Evolutionary conservation across 2,888 invertebrate species (phyloP), one percentile per base, ranked within the genome.

Genomic region (Peribatodes rhomboidaria): DNA sequence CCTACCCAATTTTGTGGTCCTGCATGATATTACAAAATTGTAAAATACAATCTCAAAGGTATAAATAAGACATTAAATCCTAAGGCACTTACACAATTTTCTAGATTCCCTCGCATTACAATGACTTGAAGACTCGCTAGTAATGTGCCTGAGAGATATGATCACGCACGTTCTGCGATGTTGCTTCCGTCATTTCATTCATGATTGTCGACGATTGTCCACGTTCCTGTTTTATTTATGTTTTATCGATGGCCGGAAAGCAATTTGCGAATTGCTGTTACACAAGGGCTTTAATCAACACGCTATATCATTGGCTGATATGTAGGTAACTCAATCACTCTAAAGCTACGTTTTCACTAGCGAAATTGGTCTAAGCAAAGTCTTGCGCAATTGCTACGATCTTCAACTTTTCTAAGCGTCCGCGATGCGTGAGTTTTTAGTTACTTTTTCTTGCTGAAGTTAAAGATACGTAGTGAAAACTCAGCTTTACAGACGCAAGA

Each of bases 181-280:
- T 44, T 44, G 57, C 52, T 62, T 62, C 62, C 62, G 57, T 37
- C 46, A 42, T 37, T 50, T 2, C 11, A 42, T 53, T 46, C 37
- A 37, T 22, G 18, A 18, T 46, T n/a, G 44, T 33, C 22, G 39
- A 46, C 20, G 11, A 37, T 47, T 37, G 31, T 47, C 16, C 35
- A 49, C n/a, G 14, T 31, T 47, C 47, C 47, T 41, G 18, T 22
- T 35, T 47, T 14, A 46, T 56, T 44, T 46, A 4, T 37, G 55
- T 55, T 18, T 18, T 31, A 39, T 39, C 22, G 22, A 39, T 39
- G 39, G 6, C 39, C 50, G 50, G 39, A 53, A 53, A 53, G 22
- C 39, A 13, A 39, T 53, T 53, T 41, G 37, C 35, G 6, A 52
- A 52, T 52, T 37, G 27, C 33, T 33, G 35, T 52, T 52, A 35